Evolutionary conservation across 2,888 invertebrate genomes (phyloP), one percentile per base, ranked within the genome.

Genomic region (Euclidia mi): DNA sequence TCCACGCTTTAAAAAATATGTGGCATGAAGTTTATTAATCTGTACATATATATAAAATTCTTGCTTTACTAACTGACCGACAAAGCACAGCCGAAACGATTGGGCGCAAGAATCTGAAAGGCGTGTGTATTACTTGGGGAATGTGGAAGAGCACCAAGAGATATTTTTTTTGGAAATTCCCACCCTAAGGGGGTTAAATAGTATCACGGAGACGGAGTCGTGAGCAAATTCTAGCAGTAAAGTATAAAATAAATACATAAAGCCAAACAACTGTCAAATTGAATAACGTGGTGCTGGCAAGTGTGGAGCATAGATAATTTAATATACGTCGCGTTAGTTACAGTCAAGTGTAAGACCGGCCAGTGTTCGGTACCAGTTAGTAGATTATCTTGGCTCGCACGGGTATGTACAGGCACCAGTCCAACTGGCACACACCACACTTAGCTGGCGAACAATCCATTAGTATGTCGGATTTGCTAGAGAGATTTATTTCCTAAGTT

Each of bases 391-490:
- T 82, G 86, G 87, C 84, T 82, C 78, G 67, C 82, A 78, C 58
- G 51, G 64, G 73, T 69, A 71, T 79, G 76, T 81, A 80, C 78
- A 84, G 91, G 90, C 90, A 90, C 71, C 60, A 77, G 76, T 87
- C 90, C 91, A 91, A 87, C 85, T 91, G 90, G 91, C 90, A 87
- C 83, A 79, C 79, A 70, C 76, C 71, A 76, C 75, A 73, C 79
- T 81, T 81, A 85, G 82, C 81, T 75, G 72, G 82, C 84, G 79
- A 84, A 89, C 88, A 85, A 89, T 90, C 89, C 90, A 91, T 90
- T 90, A 91, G 83, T 84, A 84, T 81, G 80, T 85, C 80, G 84
- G 87, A 88, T 88, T 88, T 85, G 74, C 75, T 79, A n/a, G 72
- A 44, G 75, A 82, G 81, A 87, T 87, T 87, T 88, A 85, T 84